A percentile compares a stretch with the other conserved stretches of the same genome.
These are phyloP conservation scores for Horisme vitalbata DNA, from an alignment of 2,888 invertebrate species.

Conservation along the genomic window DNA sequence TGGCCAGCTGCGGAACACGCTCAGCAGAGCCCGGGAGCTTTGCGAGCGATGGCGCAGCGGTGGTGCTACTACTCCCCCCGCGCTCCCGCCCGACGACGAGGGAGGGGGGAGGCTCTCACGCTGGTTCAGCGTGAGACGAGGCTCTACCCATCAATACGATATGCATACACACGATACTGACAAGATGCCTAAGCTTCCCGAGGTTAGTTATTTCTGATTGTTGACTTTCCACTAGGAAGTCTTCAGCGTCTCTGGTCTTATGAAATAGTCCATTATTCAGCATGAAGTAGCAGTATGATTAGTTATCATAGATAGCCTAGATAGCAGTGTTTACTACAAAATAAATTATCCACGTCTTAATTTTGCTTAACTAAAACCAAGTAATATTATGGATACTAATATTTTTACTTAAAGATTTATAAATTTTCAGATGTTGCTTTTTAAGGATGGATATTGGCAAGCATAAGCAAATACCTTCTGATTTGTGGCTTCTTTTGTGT, in stretches of 20 bases:
- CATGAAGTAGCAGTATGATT: no score
- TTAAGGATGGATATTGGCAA: constrained; percentile 8
- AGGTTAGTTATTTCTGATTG: constrained; percentile 76
- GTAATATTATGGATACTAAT: no score
- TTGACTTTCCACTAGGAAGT: no score
- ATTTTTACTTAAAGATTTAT: neutral
- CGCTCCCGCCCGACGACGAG: constrained; percentile 81
- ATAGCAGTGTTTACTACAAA: no score
- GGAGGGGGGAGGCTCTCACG: constrained; percentile 90
- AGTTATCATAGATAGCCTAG: no score
- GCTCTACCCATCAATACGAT: constrained; percentile 92
- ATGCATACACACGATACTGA: constrained; percentile 77
- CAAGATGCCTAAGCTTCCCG: constrained; percentile 92
- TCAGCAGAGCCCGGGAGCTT: constrained; percentile 91
- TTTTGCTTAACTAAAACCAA: neutral
- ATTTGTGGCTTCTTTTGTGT: constrained; percentile 16
- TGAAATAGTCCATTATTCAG: no score
- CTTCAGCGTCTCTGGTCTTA: no score
- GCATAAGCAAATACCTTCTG: neutral
- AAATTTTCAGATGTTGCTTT: no score
- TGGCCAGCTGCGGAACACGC: constrained; percentile 90
- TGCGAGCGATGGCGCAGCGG: constrained; percentile 90
- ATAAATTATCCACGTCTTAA: no score
- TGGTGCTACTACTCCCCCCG: constrained; percentile 62
- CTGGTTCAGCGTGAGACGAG: constrained; percentile 94